phyloP scores from a whole-genome alignment of 2,797 vertebrate genomes.

The Champsocephalus esox region DNA sequence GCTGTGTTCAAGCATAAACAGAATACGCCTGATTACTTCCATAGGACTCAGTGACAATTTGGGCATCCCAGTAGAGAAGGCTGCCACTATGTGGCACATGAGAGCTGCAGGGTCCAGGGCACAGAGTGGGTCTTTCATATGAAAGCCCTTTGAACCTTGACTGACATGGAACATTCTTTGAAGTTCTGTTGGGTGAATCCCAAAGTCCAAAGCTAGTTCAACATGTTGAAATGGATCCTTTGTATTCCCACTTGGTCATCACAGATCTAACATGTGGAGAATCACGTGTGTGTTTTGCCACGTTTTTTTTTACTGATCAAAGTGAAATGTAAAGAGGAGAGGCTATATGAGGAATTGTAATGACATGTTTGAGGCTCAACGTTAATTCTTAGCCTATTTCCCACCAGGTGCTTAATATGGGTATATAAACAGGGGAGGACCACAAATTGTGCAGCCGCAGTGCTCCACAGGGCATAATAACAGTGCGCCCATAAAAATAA shows the following conservation, averaged over 20 bases:
- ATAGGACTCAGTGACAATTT: slow-evolving; percentile 72
- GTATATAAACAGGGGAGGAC: slow-evolving; percentile 60
- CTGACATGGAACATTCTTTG: slow-evolving; percentile 62
- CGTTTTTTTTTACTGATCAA: slow-evolving; percentile 46
- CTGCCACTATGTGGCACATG: slow-evolving; percentile 67
- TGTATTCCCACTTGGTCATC: slow-evolving; percentile 41
- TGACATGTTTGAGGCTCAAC: slow-evolving; percentile 62
- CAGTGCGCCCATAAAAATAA: slow-evolving; percentile 65
- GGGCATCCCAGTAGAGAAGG: slow-evolving; percentile 69
- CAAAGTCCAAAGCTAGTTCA: slow-evolving; percentile 54
- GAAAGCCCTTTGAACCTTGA: slow-evolving; percentile 63
- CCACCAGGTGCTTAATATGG: slow-evolving; percentile 70
- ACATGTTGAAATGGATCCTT: slow-evolving; percentile 63
- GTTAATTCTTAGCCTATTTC: slow-evolving; percentile 72
- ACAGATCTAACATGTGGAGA: slow-evolving; percentile 31
- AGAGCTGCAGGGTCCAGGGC: slow-evolving; percentile 57
- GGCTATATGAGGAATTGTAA: slow-evolving; percentile 55
- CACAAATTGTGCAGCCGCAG: slow-evolving; percentile 44
- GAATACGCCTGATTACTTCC: slow-evolving; percentile 76
- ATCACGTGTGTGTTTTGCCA: slow-evolving; percentile 7
- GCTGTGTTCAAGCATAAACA: slow-evolving; percentile 72
- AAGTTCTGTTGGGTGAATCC: slow-evolving; percentile 53
- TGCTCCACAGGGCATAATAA: slow-evolving; percentile 69
- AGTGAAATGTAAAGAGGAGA: slow-evolving; percentile 34
- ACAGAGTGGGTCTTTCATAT: slow-evolving; percentile 65